Evolutionary conservation across 2,113 vertebrate species (phyloP), one percentile per base, ranked within the genome.

Genomic region (Ctenomys sociabilis): DNA sequence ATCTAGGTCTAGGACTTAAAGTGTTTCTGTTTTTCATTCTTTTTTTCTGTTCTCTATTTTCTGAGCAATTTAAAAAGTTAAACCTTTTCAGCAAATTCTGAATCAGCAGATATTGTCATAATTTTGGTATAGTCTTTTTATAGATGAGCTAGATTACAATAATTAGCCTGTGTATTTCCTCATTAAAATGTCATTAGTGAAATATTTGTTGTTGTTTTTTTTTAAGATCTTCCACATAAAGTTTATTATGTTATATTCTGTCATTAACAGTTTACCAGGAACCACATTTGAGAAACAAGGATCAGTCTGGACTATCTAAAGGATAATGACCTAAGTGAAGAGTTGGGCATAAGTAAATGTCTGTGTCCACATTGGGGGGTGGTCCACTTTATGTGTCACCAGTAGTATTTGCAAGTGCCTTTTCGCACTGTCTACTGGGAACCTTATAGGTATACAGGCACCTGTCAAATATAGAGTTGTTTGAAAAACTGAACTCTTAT

Each of bases 161-260:
- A 98, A 98, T 98, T 98, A 98, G 95, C 4, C 66, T 96, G 52
- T 98, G 89, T 63, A 93, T 98, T 98, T 98, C 95, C 98, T 98
- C 97, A 98, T 98, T 98, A 98, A 98, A 98, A 96, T 97, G 96
- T 94, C 98, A 97, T 98, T 98, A 98, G 93, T 63, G 87, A 97
- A 97, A 90, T 75, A 95, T 98, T 98, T 97, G 96, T 97, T n/a
- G n/a, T n/a, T n/a, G n/a, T n/a, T n/a, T n/a, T 98, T 95, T 97
- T 98, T 98, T 97, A 97, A 97, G 95, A 95, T 96, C 83, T 86
- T 97, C 92, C 94, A 94, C 95, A 93, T 96, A 85, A 91, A 64
- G 97, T 96, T 98, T 97, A 94, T 95, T 97, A 96, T 94, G 70
- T 72, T 97, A 66, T 85, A 84, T 96, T 97, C 9, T 96, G 59